phyloP scores from a whole-genome alignment of 2,113 vertebrate genomes.

The Rhinoptilus africanus region DNA sequence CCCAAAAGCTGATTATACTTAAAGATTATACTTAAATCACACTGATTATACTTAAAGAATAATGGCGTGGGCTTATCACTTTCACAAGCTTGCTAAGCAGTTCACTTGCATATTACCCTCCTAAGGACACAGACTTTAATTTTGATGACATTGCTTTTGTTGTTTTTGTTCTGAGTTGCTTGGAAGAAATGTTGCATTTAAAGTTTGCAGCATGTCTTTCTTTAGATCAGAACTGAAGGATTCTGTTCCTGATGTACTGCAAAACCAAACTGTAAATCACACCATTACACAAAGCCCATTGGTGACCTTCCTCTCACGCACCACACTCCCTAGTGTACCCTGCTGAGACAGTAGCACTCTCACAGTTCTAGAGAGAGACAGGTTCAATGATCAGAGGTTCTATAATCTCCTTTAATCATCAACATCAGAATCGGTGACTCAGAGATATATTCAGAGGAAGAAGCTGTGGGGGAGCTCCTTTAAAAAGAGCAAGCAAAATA shows the following conservation, averaged over 20 bases:
- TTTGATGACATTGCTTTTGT: not conserved
- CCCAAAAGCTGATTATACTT: not conserved
- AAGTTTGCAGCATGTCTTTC: not conserved
- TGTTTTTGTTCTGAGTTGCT: not conserved
- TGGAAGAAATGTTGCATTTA: not conserved
- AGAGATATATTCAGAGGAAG: constrained; percentile 32
- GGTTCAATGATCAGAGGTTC: not conserved
- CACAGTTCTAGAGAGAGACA: not conserved
- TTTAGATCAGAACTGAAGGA: not conserved
- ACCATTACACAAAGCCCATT: not conserved
- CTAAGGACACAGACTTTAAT: not conserved
- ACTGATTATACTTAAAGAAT: not conserved
- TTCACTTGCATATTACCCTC: not conserved
- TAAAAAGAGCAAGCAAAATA: constrained; percentile 60
- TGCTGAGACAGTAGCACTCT: not conserved
- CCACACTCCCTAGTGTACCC: not conserved
- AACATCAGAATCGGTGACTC: constrained; percentile 12
- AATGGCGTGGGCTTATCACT: rapidly evolving
- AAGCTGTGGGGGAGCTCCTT: constrained; percentile 29
- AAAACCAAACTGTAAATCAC: not conserved
- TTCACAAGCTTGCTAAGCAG: not conserved
- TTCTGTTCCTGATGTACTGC: not conserved
- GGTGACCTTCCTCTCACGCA: not conserved
- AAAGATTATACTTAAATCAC: not conserved
- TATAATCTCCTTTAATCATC: not conserved